Conservation (phyloP, 2,888 invertebrate genomes). For the Pterobdella sp. region DNA sequence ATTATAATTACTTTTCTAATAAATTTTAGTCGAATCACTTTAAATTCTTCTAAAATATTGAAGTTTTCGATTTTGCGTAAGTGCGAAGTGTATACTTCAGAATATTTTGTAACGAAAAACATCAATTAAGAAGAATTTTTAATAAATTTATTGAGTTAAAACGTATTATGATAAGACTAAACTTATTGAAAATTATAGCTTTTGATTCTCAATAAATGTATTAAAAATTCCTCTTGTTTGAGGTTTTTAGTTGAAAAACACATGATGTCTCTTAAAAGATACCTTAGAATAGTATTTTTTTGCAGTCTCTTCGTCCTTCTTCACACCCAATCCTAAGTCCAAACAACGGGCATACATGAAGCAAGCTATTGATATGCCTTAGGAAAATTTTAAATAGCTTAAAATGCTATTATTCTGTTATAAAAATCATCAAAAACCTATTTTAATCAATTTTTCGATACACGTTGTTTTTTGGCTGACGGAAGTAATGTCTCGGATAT, state of each 20-base stretch:
- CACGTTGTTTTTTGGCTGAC: too few relatives aligned
- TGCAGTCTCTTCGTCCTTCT: conserved; percentile 43
- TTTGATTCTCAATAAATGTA: too few relatives aligned
- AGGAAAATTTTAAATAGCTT: too few relatives aligned
- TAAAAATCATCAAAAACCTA: too few relatives aligned
- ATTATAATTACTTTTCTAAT: not conserved
- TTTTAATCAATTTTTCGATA: too few relatives aligned
- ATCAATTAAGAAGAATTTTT: too few relatives aligned
- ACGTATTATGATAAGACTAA: not conserved
- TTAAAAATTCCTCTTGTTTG: too few relatives aligned
- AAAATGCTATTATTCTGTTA: too few relatives aligned
- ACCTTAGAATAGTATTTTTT: conserved; percentile 47
- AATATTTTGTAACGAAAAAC: not conserved
- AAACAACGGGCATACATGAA: conserved; percentile 49
- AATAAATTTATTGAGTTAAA: not conserved
- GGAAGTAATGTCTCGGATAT: conserved; percentile 46
- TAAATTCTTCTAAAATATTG: too few relatives aligned
- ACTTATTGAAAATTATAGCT: too few relatives aligned
- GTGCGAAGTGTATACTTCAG: not conserved
- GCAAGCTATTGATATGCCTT: conserved; percentile 48
- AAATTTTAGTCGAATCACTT: too few relatives aligned
- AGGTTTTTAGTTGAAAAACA: not conserved
- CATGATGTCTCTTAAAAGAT: conserved; percentile 23
- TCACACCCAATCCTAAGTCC: conserved; percentile 44
- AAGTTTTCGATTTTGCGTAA: too few relatives aligned